Evolutionary conservation across 2,113 vertebrate genomes (phyloP).

Genomic region (Phoenicopterus ruber): DNA sequence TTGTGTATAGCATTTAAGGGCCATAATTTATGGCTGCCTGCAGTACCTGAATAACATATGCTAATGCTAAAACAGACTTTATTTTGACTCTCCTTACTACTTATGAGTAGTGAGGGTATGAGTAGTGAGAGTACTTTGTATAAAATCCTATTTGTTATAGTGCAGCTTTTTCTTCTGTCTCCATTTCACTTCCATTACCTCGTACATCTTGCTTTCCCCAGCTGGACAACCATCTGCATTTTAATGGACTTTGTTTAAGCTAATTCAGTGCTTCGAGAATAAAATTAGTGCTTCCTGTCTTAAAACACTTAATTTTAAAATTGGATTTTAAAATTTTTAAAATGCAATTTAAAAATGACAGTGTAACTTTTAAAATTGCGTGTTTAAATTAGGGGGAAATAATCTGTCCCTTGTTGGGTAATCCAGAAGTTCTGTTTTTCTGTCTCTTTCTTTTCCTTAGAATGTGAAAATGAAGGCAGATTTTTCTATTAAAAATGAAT

Average conservation of each 20-base stretch:
- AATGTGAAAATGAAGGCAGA: not conserved
- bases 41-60: not conserved
- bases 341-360: not conserved
- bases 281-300: not conserved
- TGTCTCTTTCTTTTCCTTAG: not conserved
- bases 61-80: not conserved
- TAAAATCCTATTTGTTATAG: not conserved
- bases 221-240: not conserved
- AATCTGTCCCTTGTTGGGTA: not conserved
- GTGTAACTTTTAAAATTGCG: not conserved
- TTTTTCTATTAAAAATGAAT: not conserved
- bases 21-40: not conserved
- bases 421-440: not conserved
- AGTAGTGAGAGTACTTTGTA: not conserved
- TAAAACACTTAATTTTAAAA: not conserved
- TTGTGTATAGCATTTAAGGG: not conserved
- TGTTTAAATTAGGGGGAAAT: not conserved
- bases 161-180: not conserved
- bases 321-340: no score
- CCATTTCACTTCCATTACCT: not conserved
- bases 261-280: not conserved
- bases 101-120: not conserved
- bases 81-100: not conserved
- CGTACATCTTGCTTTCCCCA: not conserved
- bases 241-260: not conserved